Conservation (phyloP, 1,140 invertebrate genomes). For the Patella vulgata region DNA sequence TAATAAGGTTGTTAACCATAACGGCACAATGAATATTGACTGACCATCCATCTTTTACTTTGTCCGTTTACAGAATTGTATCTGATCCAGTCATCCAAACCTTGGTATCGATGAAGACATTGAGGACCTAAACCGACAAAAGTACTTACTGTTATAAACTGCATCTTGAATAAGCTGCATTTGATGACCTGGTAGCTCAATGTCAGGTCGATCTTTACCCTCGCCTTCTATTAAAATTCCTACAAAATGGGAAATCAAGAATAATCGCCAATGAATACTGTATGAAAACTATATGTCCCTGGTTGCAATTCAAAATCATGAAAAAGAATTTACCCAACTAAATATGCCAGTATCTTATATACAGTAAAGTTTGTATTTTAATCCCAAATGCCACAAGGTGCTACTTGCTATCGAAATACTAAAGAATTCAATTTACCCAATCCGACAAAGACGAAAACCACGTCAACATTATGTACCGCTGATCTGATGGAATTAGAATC, state of each 20-base stretch:
- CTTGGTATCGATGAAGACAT: too few relatives aligned
- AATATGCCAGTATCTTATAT: neutral
- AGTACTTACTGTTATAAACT: conserved; percentile 12
- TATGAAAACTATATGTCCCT: neutral
- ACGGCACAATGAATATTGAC: too few relatives aligned
- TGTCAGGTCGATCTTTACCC: conserved; percentile 43
- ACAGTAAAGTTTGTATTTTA: neutral
- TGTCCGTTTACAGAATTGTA: too few relatives aligned
- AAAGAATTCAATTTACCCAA: conserved; percentile 56
- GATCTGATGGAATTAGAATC: conserved; percentile 20
- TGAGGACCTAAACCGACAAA: neutral
- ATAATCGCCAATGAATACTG: neutral
- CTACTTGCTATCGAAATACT: too few relatives aligned
- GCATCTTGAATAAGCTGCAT: conserved; percentile 44
- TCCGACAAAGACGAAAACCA: conserved; percentile 55
- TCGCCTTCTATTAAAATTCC: conserved; percentile 47
- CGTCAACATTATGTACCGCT: conserved; percentile 33
- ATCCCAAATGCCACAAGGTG: too few relatives aligned
- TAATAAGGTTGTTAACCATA: too few relatives aligned
- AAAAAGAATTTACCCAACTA: neutral
- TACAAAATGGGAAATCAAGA: conserved; percentile 8
- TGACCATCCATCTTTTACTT: too few relatives aligned
- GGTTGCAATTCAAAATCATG: neutral
- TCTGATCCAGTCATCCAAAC: too few relatives aligned
- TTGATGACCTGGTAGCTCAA: conserved; percentile 52